Evolutionary conservation across 2,888 invertebrate genomes (phyloP), one percentile per base, ranked within the genome.

Genomic region (Mellilla xanthometata): DNA sequence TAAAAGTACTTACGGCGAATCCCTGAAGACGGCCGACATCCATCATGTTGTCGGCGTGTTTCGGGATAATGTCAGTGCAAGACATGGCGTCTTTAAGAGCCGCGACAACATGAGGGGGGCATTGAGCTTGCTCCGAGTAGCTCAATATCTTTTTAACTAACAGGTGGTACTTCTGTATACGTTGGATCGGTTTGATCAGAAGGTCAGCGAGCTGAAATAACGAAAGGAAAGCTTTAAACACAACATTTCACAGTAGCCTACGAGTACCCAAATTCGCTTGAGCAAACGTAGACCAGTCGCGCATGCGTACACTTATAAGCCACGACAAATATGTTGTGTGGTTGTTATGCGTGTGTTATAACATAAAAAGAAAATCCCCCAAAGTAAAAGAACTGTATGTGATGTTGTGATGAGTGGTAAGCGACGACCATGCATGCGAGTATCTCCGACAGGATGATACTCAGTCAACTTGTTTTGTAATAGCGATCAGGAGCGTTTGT

Each of bases 41-140:
- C 99, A 99, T 99, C 98, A 99, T 99, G 79, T 99, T 98, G 82
- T 99, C 98, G 59, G 99, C 99, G 55, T 96, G 95, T 88, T 99
- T 98, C 28, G 99, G 99, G 54, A 99, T 97, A 61, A 97, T 94
- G 69, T 95, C 95, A 90, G 96, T 96, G 62, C 97, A 95, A 56
- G 93, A 92, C 50, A 95, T 93, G 9, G 99, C 99, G 62, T 95
- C 95, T 58, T 93, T 91, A 55, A 99, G 91, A 26, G 94, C 91
- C 49, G 94, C 93, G 28, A 95, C 92, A 78, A 97, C 96, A 39
- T 89, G 70, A 7, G 93, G 92, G 2, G 91, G 79, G 15, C 94
- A 91, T 12, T 94, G 94, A 9, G 97, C 97, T 52, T 94, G 91
- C 79, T 98, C 96, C 1, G 99, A 97, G 78, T 97, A 96, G 66